Evolutionary conservation across 1,140 invertebrate species (phyloP).

Genomic region (Zaprionus ghesquierei): DNA sequence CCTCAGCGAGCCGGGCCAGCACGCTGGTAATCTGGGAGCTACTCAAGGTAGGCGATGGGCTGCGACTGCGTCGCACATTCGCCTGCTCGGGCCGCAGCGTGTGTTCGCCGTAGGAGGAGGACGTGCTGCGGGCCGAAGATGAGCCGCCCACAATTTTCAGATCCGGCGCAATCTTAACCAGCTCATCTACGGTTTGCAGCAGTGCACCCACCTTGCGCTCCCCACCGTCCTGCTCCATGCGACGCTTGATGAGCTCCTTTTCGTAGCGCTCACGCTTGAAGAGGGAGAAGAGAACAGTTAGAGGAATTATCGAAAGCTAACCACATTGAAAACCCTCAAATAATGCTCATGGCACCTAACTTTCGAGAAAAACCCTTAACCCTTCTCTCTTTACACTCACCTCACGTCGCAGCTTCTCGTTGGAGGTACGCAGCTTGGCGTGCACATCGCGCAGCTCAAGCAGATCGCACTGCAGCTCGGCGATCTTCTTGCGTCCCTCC

Average conservation of each 20-base stretch:
- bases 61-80: slow-evolving; percentile 69
- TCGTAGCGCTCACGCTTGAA: slow-evolving; percentile 89
- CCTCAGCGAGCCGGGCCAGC: slow-evolving; percentile 83
- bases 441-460: slow-evolving; percentile 94
- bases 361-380: neutral
- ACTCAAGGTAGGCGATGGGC: slow-evolving; percentile 70
- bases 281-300: neutral
- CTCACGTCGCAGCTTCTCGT: slow-evolving; percentile 93
- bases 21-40: slow-evolving; percentile 79
- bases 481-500: slow-evolving; percentile 92
- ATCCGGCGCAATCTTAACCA: slow-evolving; percentile 89
- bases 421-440: slow-evolving; percentile 94
- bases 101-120: slow-evolving; percentile 40
- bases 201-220: slow-evolving; percentile 83
- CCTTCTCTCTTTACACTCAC: slow-evolving; percentile 19
- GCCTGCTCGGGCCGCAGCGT: slow-evolving; percentile 72
- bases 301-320: too few relatives aligned
- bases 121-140: slow-evolving; percentile 49
- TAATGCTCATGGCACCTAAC: too few relatives aligned
- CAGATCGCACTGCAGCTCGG: slow-evolving; percentile 92
- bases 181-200: slow-evolving; percentile 90
- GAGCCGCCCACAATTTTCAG: slow-evolving; percentile 79
- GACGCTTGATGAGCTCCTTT: slow-evolving; percentile 89
- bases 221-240: slow-evolving; percentile 83
- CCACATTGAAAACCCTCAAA: too few relatives aligned